Percentiles rank a stretch among this genome's conserved stretches.
Evolutionary conservation across 2,113 vertebrate genomes (phyloP).

Genomic region (Thermophis baileyi): DNA sequence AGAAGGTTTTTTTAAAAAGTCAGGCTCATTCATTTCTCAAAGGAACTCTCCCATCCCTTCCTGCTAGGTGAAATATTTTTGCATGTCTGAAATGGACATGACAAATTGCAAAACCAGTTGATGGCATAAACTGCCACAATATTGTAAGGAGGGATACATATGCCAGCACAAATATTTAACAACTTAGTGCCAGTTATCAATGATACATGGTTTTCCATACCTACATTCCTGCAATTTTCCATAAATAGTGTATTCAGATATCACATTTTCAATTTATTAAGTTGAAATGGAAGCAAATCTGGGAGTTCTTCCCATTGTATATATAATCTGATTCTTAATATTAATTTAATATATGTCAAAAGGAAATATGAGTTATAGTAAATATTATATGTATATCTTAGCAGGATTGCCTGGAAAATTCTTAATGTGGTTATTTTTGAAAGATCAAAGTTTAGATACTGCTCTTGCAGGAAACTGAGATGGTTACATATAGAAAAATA

Average conservation of each 20-base stretch:
- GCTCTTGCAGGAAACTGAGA: not conserved
- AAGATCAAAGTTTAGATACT: not conserved
- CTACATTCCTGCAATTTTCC: conserved; percentile 14
- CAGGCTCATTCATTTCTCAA: not conserved
- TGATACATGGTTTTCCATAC: conserved; percentile 23
- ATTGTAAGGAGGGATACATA: not conserved
- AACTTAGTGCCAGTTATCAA: conserved; percentile 14
- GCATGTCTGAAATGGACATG: not conserved
- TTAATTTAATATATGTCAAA: not conserved
- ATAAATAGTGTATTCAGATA: conserved; percentile 13
- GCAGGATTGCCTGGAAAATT: not conserved
- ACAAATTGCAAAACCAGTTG: not conserved
- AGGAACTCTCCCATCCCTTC: not conserved
- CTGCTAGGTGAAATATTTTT: not conserved
- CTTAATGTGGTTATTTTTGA: not conserved
- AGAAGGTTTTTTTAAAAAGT: not conserved
- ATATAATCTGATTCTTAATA: not conserved
- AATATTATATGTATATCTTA: not conserved
- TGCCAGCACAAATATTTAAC: conserved; percentile 24
- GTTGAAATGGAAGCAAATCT: conserved; percentile 12
- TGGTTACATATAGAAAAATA: not conserved
- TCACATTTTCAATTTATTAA: not conserved
- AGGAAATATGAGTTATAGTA: not conserved
- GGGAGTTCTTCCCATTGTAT: not conserved
- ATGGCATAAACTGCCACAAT: not conserved